Conservation (phyloP, 1,140 invertebrate species). For the Aethina tumida region DNA sequence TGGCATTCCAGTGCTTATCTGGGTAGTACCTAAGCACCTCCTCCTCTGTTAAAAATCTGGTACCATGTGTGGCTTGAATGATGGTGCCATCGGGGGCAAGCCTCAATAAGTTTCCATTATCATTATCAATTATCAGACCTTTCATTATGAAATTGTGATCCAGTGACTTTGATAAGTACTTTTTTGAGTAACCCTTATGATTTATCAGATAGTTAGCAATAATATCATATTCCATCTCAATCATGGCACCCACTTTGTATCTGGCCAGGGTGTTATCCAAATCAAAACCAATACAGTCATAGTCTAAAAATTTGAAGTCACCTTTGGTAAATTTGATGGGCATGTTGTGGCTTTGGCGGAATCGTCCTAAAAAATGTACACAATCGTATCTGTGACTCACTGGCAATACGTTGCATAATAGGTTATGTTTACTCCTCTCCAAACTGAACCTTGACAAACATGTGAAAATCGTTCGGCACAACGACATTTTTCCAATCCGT, state of each 20-base stretch:
- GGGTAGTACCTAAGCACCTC: slow-evolving; percentile 54
- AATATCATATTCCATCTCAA: slow-evolving; percentile 52
- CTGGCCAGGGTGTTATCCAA: slow-evolving; percentile 63
- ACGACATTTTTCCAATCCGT: too few species aligned
- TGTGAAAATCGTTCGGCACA: too few species aligned
- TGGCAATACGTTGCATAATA: too few species aligned
- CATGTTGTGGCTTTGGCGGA: too few species aligned
- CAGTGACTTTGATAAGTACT: slow-evolving; percentile 43
- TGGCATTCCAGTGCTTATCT: slow-evolving; percentile 47
- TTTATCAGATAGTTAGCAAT: slow-evolving; percentile 53
- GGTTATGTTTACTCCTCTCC: too few species aligned
- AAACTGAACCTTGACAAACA: too few species aligned
- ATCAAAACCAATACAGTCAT: slow-evolving; percentile 74
- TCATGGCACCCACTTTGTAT: slow-evolving; percentile 55
- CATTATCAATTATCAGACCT: slow-evolving; percentile 63
- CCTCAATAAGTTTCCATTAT: slow-evolving; percentile 63
- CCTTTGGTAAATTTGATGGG: too few species aligned
- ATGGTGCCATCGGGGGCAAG: slow-evolving; percentile 51
- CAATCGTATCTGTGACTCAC: too few species aligned
- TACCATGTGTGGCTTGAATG: slow-evolving; percentile 59
- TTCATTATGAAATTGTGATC: slow-evolving; percentile 58
- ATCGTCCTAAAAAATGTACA: too few species aligned
- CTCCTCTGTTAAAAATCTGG: slow-evolving; percentile 42
- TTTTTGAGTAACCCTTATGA: slow-evolving; percentile 47
- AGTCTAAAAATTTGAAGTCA: slow-evolving; percentile 52